Percentiles rank a stretch among this genome's conserved stretches.
Conservation (phyloP, 2,888 invertebrate genomes). For the Napeogenes sylphis region DNA sequence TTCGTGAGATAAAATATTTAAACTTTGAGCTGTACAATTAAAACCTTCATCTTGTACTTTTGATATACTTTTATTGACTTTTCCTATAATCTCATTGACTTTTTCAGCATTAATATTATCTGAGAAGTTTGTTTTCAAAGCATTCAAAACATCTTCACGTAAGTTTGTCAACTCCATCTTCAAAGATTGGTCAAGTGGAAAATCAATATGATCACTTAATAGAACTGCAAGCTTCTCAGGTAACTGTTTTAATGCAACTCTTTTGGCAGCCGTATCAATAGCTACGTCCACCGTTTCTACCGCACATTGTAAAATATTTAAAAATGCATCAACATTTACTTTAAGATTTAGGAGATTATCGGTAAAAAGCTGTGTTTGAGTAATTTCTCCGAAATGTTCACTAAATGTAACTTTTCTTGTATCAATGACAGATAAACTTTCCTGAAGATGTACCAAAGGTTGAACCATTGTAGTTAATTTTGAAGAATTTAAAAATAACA, state of each 20-base stretch:
- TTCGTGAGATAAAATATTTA: constrained; percentile 47
- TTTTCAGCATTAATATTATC: constrained; percentile 50
- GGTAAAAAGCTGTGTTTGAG: constrained; percentile 55
- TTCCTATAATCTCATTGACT: constrained; percentile 53
- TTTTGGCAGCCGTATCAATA: constrained; percentile 56
- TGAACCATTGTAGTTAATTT: constrained; percentile 57
- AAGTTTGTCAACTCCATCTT: constrained; percentile 35
- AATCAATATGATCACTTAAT: constrained; percentile 32
- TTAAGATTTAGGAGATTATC: constrained; percentile 55
- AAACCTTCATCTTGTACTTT: constrained; percentile 57
- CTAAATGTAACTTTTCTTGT: constrained; percentile 61
- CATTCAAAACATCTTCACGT: constrained; percentile 43
- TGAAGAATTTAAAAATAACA: constrained; percentile 42
- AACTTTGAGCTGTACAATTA: constrained; percentile 45
- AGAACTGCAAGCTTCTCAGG: constrained; percentile 52
- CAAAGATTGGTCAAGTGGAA: constrained; percentile 18
- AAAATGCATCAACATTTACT: constrained; percentile 52
- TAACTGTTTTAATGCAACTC: constrained; percentile 48
- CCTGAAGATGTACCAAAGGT: constrained; percentile 59
- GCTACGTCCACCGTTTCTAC: constrained; percentile 52
- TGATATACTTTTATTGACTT: constrained; percentile 52
- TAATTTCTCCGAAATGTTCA: constrained; percentile 58
- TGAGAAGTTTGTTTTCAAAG: constrained; percentile 48
- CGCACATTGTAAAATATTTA: constrained; percentile 52
- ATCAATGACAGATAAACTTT: constrained; percentile 59